phyloP scores from a whole-genome alignment of 2,113 vertebrate species.

The Tringa solitaria region DNA sequence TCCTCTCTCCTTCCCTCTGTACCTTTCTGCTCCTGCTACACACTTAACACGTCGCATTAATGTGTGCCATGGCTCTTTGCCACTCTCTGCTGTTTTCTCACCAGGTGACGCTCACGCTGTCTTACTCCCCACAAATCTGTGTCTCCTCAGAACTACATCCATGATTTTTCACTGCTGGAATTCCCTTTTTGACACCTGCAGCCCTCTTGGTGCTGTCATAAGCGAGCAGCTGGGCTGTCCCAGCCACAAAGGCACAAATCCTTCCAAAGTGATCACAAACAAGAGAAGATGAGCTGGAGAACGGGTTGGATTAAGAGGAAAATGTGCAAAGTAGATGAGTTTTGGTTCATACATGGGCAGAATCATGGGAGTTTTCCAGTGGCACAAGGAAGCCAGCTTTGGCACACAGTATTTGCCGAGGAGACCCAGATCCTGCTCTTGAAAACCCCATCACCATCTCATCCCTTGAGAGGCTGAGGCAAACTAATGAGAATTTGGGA shows the following conservation, averaged over 20 bases:
- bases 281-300: background rate
- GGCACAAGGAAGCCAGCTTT: background rate
- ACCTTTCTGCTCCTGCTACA: background rate
- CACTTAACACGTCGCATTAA: rapidly evolving
- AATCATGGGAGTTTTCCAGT: background rate
- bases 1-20: background rate
- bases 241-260: background rate
- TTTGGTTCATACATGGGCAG: background rate
- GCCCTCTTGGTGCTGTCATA: background rate
- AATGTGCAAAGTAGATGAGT: background rate
- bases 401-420: rapidly evolving
- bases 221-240: background rate
- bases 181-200: background rate
- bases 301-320: background rate
- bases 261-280: background rate
- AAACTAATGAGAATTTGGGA: background rate
- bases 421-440: background rate
- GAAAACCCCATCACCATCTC: background rate
- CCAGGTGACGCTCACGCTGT: background rate
- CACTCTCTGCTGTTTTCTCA: background rate
- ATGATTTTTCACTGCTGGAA: background rate
- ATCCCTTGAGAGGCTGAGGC: background rate
- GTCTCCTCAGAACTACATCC: background rate
- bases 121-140: background rate
- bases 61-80: background rate